Percentiles rank a stretch among this genome's conserved stretches.
Conservation (phyloP, 2,113 vertebrate genomes). For the Malurus alboscapulatus region DNA sequence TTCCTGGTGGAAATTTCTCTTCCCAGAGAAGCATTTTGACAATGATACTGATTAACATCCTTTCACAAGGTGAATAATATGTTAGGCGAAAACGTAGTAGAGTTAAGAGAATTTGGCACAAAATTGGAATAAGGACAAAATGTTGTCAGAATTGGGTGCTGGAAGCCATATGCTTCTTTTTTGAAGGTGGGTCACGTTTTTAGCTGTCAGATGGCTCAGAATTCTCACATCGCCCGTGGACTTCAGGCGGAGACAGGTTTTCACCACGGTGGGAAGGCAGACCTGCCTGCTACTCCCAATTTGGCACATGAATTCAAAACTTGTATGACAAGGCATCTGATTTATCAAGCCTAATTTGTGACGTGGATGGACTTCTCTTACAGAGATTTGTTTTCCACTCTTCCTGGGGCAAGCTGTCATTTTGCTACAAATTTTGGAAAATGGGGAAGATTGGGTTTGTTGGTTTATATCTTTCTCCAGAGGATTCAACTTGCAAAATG, state of each 20-base stretch:
- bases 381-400: background rate
- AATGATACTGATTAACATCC: constrained; percentile 43
- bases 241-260: constrained; percentile 60
- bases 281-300: background rate
- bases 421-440: background rate
- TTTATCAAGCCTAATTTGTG: constrained; percentile 31
- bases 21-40: constrained; percentile 40
- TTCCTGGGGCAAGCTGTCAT: background rate
- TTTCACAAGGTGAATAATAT: constrained; percentile 63
- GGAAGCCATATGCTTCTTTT: constrained; percentile 63
- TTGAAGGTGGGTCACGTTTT: constrained; percentile 63
- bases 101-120: constrained; percentile 65
- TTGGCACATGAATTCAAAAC: background rate
- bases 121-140: constrained; percentile 68
- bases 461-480: background rate
- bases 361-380: constrained; percentile 27
- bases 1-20: background rate
- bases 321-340: constrained; percentile 22
- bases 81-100: constrained; percentile 41
- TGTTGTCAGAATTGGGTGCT: constrained; percentile 61
- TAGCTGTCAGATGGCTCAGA: constrained; percentile 58
- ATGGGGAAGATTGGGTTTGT: background rate
- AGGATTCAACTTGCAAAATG: background rate
- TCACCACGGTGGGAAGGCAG: constrained; percentile 7
- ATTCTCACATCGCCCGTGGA: constrained; percentile 6